phyloP scores from a whole-genome alignment of 2,888 invertebrate species.

The Seladonia tumulorum region DNA sequence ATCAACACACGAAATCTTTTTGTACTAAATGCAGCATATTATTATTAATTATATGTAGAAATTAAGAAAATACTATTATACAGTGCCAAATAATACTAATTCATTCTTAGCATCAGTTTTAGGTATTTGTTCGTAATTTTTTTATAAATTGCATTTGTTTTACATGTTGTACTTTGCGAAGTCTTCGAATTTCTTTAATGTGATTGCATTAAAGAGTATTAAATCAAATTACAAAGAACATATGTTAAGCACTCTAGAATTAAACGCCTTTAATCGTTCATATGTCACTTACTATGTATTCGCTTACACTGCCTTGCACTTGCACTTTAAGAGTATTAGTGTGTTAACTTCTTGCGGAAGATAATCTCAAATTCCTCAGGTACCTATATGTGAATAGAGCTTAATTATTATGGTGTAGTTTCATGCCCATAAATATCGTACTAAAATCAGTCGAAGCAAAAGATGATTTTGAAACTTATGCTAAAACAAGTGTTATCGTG shows the following conservation, averaged over 20 bases:
- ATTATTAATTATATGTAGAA: neutral
- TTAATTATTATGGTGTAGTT: neutral
- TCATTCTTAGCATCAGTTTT: neutral
- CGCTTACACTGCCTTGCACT: neutral
- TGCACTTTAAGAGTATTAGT: neutral
- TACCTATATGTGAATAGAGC: neutral
- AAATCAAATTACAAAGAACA: neutral
- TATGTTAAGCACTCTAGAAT: neutral
- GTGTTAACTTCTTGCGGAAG: neutral
- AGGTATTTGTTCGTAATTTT: neutral
- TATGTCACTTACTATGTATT: constrained; percentile 14
- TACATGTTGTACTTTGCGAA: neutral
- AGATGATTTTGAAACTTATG: neutral
- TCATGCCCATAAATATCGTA: constrained; percentile 6
- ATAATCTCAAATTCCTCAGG: constrained; percentile 9
- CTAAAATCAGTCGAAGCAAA: too few species aligned
- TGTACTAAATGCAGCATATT: constrained; percentile 20
- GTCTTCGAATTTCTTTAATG: neutral
- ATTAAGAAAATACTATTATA: neutral
- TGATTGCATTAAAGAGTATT: constrained; percentile 6
- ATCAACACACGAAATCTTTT: neutral
- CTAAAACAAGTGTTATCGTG: neutral
- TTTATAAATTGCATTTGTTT: neutral
- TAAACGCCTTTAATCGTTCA: neutral
- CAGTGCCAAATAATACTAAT: neutral